Evolutionary conservation across 2,888 invertebrate species (phyloP), one percentile per base, ranked within the genome.

Genomic region (Brassicogethes aeneus): DNA sequence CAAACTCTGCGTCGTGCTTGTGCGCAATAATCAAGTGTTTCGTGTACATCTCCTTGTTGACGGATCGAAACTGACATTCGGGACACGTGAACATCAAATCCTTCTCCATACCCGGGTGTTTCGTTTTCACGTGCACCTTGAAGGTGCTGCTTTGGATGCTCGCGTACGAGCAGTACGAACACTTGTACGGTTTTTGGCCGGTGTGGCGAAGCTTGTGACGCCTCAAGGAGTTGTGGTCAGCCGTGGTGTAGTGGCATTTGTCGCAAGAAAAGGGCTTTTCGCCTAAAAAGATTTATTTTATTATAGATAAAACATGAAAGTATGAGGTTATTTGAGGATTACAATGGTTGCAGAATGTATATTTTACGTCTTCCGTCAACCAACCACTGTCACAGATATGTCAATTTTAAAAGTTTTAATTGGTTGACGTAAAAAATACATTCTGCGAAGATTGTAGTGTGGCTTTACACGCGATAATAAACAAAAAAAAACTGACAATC

Each of bases 61-160:
- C 73, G 1, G 82, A 75, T 51, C 76, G 74, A 60, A 75, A 82
- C 17, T 73, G 66, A 52, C 82, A 82, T 53, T 72, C 71, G 1
- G 71, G 67, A 53, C 82, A 82, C 2, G 72, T 69, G 54, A 77
- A 78, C 52, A 85, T 67, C 12, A 81, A 72, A 7, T 72, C 72
- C 16, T 77, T 72, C 42, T 76, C 78, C 44, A 76, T 63, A 16
- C 79, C 79, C 1, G 87, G 86, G 65, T 91, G 91, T 59, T 85
- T 85, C 39, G 80, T 81, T 53, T 81, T 77, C 59, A 90, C 72
- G 61, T 91, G 90, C 14, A 77, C 71, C 55, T 88, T 82, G 62
- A 84, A 85, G 1, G 82, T 76, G 3, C 81, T 82, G 40, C 87
- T 85, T 63, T 88, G 86, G 50, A 91, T 89, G 53, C 84, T 80